Base-by-base conservation (phyloP, 2,888 invertebrate genomes). In the Neria commutata region DNA sequence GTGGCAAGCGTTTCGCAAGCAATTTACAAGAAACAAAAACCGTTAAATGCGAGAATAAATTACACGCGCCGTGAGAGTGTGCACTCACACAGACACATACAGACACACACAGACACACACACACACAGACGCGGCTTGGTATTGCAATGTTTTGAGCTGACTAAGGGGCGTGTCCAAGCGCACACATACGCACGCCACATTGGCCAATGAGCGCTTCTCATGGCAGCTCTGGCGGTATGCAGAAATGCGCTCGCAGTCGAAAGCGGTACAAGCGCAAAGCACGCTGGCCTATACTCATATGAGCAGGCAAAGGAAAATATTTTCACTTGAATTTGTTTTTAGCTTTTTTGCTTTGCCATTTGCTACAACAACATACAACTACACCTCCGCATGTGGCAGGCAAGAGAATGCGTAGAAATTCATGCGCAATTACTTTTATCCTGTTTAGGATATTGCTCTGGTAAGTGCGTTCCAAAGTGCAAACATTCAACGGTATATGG, bases 361-460 rank as follows among this genome's bases (percentile, higher is more conserved):
- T n/a, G n/a, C n/a, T n/a, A n/a, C n/a, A n/a, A n/a, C n/a, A n/a
- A n/a, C n/a, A n/a, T n/a, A n/a, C n/a, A n/a, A n/a, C n/a, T n/a
- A n/a, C n/a, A n/a, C n/a, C n/a, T n/a, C n/a, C n/a, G n/a, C 6
- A 37, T 37, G 37, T 37, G 37, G 46, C 21, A 62, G 60, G 62
- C 60, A 73, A 65, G 70, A 77, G 77, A 78, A 78, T 79, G 81
- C 77, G 77, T 78, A 78, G 69, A 76, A 73, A 76, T 79, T 79
- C 81, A 79, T 79, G 81, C 79, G 79, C 79, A 81, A 79, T 81
- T 79, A 76, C 80, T 73, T 81, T 79, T 77, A 79, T 81, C 77
- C 80, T 78, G 78, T 78, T 80, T 78, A 71, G 71, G 75, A 78
- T 73, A 81, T 79, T 76, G 76, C 73, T 76, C 72, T 72, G 64